phyloP scores from a whole-genome alignment of 2,797 vertebrate species.

The Coregonus sp. region DNA sequence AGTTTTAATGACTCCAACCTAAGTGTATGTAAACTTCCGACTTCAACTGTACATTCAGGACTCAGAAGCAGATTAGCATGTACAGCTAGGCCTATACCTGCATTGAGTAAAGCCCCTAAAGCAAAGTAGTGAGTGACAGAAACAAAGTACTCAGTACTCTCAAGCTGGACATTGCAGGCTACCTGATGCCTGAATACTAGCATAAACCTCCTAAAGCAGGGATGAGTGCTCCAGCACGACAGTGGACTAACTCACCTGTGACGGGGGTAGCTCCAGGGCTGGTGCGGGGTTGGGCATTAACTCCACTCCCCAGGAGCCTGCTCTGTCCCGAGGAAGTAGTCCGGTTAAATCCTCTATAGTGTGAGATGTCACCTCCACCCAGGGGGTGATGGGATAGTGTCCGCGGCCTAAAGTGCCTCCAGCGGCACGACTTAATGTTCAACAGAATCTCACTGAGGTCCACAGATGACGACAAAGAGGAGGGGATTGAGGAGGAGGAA shows the following conservation, averaged over 20 bases:
- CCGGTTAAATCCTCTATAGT: slow-evolving; percentile 79
- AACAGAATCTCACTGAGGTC: slow-evolving; percentile 95
- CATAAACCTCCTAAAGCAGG: too few relatives aligned
- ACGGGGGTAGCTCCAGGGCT: slow-evolving; percentile 77
- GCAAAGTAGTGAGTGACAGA: not conserved
- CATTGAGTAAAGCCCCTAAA: too few relatives aligned
- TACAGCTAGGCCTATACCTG: not conserved
- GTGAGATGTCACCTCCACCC: slow-evolving; percentile 83
- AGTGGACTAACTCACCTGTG: slow-evolving; percentile 65
- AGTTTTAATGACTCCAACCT: too few relatives aligned
- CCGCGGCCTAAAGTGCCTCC: slow-evolving; percentile 99
- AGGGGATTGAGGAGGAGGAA: slow-evolving; percentile 16
- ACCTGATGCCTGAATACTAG: too few relatives aligned
- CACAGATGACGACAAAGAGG: slow-evolving; percentile 55
- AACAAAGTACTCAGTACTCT: not conserved
- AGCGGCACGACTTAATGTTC: slow-evolving; percentile 97
- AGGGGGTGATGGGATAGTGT: slow-evolving; percentile 90
- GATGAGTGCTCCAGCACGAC: not conserved
- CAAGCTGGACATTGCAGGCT: too few relatives aligned
- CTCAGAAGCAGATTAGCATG: too few relatives aligned
- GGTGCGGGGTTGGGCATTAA: slow-evolving; percentile 79
- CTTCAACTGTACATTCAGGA: too few relatives aligned
- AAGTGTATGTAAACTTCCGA: too few relatives aligned
- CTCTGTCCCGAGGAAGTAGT: slow-evolving; percentile 81
- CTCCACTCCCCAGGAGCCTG: slow-evolving; percentile 84